Evolutionary conservation across 2,888 invertebrate genomes (phyloP).

Genomic region (Cephus rjabovi): DNA sequence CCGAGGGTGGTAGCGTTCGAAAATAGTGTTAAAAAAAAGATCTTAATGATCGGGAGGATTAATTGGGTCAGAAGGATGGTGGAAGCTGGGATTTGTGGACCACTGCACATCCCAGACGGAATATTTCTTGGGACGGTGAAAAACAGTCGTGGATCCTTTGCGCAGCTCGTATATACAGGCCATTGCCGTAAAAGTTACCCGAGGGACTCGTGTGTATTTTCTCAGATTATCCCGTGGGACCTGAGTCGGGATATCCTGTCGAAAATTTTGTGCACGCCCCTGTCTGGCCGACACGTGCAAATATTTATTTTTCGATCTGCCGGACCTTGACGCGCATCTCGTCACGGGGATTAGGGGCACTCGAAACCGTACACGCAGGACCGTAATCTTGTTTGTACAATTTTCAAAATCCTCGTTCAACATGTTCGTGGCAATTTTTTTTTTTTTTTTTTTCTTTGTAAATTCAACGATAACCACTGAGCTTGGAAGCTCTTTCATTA

Average conservation of each 20-base stretch:
- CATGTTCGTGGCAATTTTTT: not conserved
- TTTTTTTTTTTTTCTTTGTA: not conserved
- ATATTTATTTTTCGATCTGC: slow-evolving; percentile 25
- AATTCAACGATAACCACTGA: not conserved
- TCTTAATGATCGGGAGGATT: not conserved
- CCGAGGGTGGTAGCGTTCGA: not conserved
- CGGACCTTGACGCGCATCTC: not conserved
- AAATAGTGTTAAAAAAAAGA: not conserved
- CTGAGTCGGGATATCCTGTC: slow-evolving; percentile 31
- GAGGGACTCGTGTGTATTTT: slow-evolving; percentile 38
- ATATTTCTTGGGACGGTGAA: not conserved
- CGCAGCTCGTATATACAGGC: not conserved
- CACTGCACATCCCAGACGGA: not conserved
- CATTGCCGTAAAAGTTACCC: not conserved
- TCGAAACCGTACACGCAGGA: not conserved
- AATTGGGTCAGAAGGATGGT: not conserved
- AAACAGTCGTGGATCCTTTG: not conserved
- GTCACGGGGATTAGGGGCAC: not conserved
- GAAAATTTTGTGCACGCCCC: slow-evolving; percentile 36
- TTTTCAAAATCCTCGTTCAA: not conserved
- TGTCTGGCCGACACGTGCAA: slow-evolving; percentile 24
- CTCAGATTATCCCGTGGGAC: slow-evolving; percentile 40
- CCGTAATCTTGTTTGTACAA: not conserved
- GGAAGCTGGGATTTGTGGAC: not conserved
- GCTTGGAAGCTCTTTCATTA: not conserved